Conservation (phyloP, 2,888 invertebrate genomes). For the Sinelater perroti region DNA sequence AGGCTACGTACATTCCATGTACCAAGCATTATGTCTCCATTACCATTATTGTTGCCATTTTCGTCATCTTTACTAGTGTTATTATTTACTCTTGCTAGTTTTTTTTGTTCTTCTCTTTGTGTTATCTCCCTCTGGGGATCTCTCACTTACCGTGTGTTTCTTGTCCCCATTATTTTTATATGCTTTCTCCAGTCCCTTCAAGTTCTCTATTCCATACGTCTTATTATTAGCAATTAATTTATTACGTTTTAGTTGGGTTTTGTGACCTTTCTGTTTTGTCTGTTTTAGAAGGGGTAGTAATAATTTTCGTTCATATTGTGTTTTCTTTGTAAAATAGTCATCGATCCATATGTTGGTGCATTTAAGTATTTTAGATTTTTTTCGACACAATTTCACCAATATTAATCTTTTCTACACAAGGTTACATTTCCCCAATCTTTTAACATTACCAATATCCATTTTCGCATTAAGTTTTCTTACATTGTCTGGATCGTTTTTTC, state of each 20-base stretch:
- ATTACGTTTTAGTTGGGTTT: constrained; percentile 6
- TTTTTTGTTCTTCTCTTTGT: too few species aligned
- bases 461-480: constrained; percentile 1
- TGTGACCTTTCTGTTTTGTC: constrained; percentile 1
- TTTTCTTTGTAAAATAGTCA: constrained; percentile 7
- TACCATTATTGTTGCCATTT: constrained; percentile 12
- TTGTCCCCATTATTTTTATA: constrained; percentile 3
- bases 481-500: constrained; percentile 2
- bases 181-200: neutral
- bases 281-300: constrained; percentile 2
- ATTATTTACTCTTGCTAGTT: constrained; percentile 2
- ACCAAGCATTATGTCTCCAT: neutral
- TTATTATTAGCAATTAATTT: constrained; percentile 7
- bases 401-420: constrained; percentile 4
- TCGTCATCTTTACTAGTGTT: neutral
- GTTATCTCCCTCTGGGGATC: constrained; percentile 5
- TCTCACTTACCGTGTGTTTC: constrained; percentile 11
- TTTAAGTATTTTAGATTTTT: constrained; percentile 10
- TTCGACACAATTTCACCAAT: constrained; percentile 7
- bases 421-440: constrained; percentile 1
- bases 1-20: neutral
- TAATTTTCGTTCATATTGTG: constrained; percentile 1
- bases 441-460: constrained; percentile 2
- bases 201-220: constrained; percentile 3
- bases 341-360: constrained; percentile 8